These are phyloP conservation scores for Ectemnius lituratus DNA, from an alignment of 2,888 invertebrate genomes.

Conservation along the genomic window DNA sequence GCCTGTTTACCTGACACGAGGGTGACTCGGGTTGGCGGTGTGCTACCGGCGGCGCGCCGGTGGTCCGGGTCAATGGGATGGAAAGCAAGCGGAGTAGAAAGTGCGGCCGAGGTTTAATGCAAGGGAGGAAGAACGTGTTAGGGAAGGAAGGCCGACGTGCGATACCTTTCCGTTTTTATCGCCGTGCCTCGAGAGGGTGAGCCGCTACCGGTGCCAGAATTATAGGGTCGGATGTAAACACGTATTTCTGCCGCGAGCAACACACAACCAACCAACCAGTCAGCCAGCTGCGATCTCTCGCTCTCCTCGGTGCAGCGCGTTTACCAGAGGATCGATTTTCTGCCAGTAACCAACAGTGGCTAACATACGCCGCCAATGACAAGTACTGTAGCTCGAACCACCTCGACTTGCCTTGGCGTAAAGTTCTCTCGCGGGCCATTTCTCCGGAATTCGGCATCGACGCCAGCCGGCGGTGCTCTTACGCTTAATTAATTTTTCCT, in stretches of 20 bases:
- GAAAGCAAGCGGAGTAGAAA: constrained; percentile 71
- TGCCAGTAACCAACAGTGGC: constrained; percentile 25
- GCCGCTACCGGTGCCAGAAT: constrained; percentile 56
- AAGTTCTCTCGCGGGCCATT: neutral
- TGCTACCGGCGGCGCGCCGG: constrained; percentile 41
- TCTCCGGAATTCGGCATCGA: neutral
- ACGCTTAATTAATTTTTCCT: neutral
- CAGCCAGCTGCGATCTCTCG: constrained; percentile 24
- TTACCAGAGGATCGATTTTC: constrained; percentile 50
- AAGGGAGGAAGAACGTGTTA: constrained; percentile 44
- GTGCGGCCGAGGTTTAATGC: constrained; percentile 67
- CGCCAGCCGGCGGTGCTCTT: neutral
- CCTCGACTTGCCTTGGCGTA: neutral
- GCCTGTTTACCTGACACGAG: constrained; percentile 72
- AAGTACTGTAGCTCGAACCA: constrained; percentile 2
- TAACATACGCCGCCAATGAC: constrained; percentile 25
- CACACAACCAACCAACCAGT: neutral
- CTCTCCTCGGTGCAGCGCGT: constrained; percentile 16
- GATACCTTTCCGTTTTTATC: constrained; percentile 61
- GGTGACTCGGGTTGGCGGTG: constrained; percentile 49
- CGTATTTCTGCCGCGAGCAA: constrained; percentile 44
- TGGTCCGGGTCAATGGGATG: constrained; percentile 72
- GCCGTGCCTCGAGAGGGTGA: constrained; percentile 17
- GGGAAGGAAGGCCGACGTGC: constrained; percentile 24
- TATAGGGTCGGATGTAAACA: constrained; percentile 62